These are phyloP conservation scores for Megaceryle torquata DNA, from an alignment of 2,113 vertebrate species.

Conservation along the genomic window DNA sequence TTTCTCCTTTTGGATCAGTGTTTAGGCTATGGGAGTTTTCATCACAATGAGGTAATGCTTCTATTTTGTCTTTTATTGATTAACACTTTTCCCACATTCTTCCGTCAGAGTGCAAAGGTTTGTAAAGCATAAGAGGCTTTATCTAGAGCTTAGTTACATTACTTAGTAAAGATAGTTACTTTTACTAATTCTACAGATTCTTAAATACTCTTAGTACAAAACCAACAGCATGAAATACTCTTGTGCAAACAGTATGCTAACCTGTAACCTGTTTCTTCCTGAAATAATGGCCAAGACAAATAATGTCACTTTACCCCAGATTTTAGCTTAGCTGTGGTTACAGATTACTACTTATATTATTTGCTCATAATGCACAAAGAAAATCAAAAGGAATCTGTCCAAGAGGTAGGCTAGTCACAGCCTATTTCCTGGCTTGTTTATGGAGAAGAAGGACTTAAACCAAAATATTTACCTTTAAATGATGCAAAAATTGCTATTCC, in stretches of 20 bases:
- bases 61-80: slow-evolving; percentile 66
- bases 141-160: slow-evolving; percentile 35
- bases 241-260: background rate
- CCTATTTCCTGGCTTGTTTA: background rate
- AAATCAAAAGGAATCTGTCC: background rate
- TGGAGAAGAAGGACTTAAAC: background rate
- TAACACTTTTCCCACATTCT: slow-evolving; percentile 59
- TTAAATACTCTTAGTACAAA: slow-evolving; percentile 10
- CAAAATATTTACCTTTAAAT: slow-evolving; percentile 14
- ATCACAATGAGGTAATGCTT: slow-evolving; percentile 49
- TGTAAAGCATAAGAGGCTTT: slow-evolving; percentile 42
- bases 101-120: slow-evolving; percentile 43
- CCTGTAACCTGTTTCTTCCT: background rate
- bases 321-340: background rate
- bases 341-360: background rate
- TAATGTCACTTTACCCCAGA: background rate
- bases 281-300: background rate
- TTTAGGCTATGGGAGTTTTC: slow-evolving; percentile 54
- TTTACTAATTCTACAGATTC: slow-evolving; percentile 25
- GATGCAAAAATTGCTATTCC: background rate
- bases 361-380: background rate
- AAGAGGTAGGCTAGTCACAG: background rate
- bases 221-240: background rate
- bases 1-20: slow-evolving; percentile 30
- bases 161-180: slow-evolving; percentile 42